Evolutionary conservation across 1,140 invertebrate species (phyloP), one percentile per base, ranked within the genome.

Genomic region (Drosophila biarmipes): DNA sequence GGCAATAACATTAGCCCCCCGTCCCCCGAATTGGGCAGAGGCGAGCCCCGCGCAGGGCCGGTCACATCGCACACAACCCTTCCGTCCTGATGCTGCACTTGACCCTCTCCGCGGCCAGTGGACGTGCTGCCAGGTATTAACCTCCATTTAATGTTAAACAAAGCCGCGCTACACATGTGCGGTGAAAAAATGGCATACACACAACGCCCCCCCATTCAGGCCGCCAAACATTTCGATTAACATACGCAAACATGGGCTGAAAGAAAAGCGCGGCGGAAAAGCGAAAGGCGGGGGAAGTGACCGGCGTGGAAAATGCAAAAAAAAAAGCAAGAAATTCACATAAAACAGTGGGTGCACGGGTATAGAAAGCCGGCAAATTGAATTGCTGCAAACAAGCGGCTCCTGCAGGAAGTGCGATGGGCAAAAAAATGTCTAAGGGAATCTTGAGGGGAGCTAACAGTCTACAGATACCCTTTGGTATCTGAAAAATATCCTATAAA

Each of bases 61-160:
- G 45, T 14, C 21, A 29, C 8, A 42, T 42, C 15, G 40, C 27
- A 29, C 34, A 57, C 42, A 57, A 71, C 66, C 67, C 64, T 19
- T 71, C 48, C 19, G 40, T 35, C 34, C 37, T 48, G 57, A 71
- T 58, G 73, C 73, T 80, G 81, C 81, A 85, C 76, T 82, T 58
- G 73, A 58, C 62, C 40, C 49, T 43, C 42, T 27, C 10, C 45
- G 37, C 34, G 56, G 3, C 12, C 11, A 19, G 8, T 46, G 82
- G 58, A 87, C 82, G 82, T 87, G 82, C 82, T 84, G 84, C 75
- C 87, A 90, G 87, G 89, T 90, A 90, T 90, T 90, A 90, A 90
- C 87, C 87, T 90, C 71, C 76, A 90, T 90, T 90, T 86, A 90
- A 90, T 90, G 82, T 90, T 87, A 59, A 90, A 90, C 87, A 90